Evolutionary conservation across 2,797 vertebrate species (phyloP), one percentile per base, ranked within the genome.

Genomic region (Triplophysa bombifrons): DNA sequence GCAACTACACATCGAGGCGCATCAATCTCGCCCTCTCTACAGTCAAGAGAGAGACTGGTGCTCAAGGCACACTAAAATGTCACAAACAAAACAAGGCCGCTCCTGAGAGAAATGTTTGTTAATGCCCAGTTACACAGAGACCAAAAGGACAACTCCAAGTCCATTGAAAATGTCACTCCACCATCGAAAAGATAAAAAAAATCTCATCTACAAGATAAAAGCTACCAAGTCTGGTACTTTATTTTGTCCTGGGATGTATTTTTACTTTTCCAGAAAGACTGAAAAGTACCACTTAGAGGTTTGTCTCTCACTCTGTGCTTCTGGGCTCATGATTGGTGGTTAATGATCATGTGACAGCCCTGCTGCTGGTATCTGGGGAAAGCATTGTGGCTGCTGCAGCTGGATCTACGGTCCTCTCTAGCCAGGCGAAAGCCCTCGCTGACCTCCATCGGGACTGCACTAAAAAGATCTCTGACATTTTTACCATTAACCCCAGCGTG

Each of bases 391-490:
- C 61, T 66, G 66, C 16, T 68, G 70, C 73, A 81, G 75, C 79
- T 78, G 84, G 70, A 80, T 58, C 30, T 72, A 65, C 7, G 3
- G 38, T 70, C n/a, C 11, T 60, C 53, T 72, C 22, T 44, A 61
- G 78, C 58, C 55, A 2, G 86, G 86, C 86, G 85, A 89, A 91
- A 92, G 91, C 87, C 90, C 86, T 61, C 87, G 78, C 88, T 90
- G 91, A 91, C 90, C 91, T 92, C 91, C 88, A 85, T 46, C 74
- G 91, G 89, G 89, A 90, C 80, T 1, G 74, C 56, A 61, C 81
- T 89, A 88, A 91, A 87, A 87, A 89, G 89, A 91, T 92, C 91
- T 92, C 87, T 91, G 90, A 91, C 70, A 90, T 93, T 92, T 93
- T 92, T 89, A 89, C 89, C 91, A 91, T 91, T 93, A 92, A 93